Conservation (phyloP, 2,113 vertebrate species). For the Pteruthius melanotis region DNA sequence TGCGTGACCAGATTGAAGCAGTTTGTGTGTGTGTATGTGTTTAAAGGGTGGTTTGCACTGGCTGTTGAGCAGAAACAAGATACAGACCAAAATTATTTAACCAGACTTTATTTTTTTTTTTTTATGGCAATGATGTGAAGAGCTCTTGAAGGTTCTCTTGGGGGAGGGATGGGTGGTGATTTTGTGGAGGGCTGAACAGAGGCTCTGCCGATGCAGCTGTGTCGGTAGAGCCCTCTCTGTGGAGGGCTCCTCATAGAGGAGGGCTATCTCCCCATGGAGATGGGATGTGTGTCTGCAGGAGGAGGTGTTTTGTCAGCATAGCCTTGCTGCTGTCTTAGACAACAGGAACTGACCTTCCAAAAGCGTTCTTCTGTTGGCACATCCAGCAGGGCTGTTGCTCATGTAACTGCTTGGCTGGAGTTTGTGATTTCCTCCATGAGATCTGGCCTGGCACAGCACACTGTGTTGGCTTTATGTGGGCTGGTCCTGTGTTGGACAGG, state of each 20-base stretch:
- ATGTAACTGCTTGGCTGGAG: neutral
- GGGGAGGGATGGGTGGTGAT: accelerated
- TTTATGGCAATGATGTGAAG: neutral
- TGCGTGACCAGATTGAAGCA: neutral
- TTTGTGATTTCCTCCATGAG: accelerated
- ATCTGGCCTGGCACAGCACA: neutral
- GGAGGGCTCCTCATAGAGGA: too few species aligned
- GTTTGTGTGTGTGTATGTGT: neutral
- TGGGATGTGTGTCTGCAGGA: neutral
- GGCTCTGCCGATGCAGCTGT: neutral
- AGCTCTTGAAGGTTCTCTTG: neutral
- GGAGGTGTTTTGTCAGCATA: neutral
- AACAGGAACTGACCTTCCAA: neutral
- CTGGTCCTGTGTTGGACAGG: neutral
- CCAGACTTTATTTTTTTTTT: neutral
- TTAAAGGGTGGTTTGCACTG: neutral
- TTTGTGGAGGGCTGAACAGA: neutral
- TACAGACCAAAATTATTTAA: neutral
- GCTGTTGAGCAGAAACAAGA: neutral
- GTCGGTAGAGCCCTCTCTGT: accelerated
- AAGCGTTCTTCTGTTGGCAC: neutral
- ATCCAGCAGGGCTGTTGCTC: neutral
- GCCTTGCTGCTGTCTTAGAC: neutral
- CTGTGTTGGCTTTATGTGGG: neutral
- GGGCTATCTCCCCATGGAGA: too few species aligned